Base-by-base conservation (phyloP, 1,140 invertebrate genomes). In the Episyrphus balteatus region DNA sequence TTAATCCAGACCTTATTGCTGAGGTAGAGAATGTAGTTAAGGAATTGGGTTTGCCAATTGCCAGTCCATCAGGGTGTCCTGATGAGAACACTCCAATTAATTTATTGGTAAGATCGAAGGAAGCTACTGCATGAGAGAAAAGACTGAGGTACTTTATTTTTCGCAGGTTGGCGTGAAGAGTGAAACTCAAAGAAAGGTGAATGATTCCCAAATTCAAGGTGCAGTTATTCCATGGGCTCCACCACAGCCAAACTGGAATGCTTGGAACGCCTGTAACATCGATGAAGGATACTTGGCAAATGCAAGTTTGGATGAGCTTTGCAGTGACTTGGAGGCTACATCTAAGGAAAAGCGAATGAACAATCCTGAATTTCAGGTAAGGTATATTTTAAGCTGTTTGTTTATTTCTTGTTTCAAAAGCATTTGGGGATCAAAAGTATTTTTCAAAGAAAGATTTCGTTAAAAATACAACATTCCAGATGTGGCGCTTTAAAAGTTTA, bases 231-330 rank as follows among this genome's bases (percentile, higher is more conserved):
- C 90, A 3, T 98, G 94, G 94, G 89, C 90, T 2, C 95, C 96
- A 1, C 93, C 94, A 0, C 80, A 86, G 52, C 78, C 78, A 11
- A 98, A 98, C 69, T 98, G 94, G 93, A 95, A 98, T 72, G 83
- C 93, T 9, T 98, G 93, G 93, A 84, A 80, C 19, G 83, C 80
- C 0, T 92, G 87, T 58, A 97, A 97, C 63, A 95, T 98, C 57
- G 94, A 96, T 57, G 90, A 94, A 62, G 92, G 84, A 43, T 89
- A 88, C 10, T 69, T 98, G 37, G 88, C 92, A 2, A 77, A 76
- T 9, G 78, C 80, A 0, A 72, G 75, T 6, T 72, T 98, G 51
- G 88, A 93, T 19, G 71, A 86, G 41, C 76, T 97, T 5, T 94
- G 89, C 53, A 67, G 77, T 8, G 83, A 93, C 49, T 73, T 97